Evolutionary conservation across 2,888 invertebrate species (phyloP), one percentile per base, ranked within the genome.

Genomic region (Conus canariensis): DNA sequence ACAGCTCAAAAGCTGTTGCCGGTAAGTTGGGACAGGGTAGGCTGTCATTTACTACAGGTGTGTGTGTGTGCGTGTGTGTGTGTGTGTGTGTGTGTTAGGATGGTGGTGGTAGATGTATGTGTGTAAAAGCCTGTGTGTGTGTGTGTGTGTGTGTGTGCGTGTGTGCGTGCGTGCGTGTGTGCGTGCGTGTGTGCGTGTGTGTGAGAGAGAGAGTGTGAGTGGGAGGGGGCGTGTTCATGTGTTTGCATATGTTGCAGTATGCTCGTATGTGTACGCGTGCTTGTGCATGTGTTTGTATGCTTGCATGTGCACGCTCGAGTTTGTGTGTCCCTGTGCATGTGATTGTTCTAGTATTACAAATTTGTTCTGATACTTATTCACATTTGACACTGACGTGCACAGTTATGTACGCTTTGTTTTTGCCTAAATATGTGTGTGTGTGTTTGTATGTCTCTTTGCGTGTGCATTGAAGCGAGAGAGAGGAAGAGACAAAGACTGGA

Each of bases 201-300:
- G 82, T 56, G 45, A 14, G 45, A 56, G 56, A 4, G 14, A 6
- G 14, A 4, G 82, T 22, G 82, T 22, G 82, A 0, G 82, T 22
- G 82, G 19, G 82, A 6, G 82, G 22, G 82, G 56, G 67, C 14
- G 56, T 88, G 67, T 22, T 16, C 90, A 30, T 82, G 56, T 90
- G 87, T 25, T 30, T 90, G 22, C 56, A 60, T 60, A 70, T 74
- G 77, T 70, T 67, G 70, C 77, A 87, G 77, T 80, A 45, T 90
- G 77, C 67, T 64, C 80, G 87, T 80, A 67, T 90, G 87, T 80
- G 85, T 90, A 59, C 85, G 85, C 87, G 87, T 87, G 85, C 85
- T 74, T 90, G 85, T 87, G 77, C 86, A 64, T 87, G 87, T 86
- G 67, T 25, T 45, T 56, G 82, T 56, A 56, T 19, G 45, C 30